A percentile compares a stretch with the other conserved stretches of the same genome.
Conservation (phyloP, 2,797 vertebrate species). For the Melanitta fusca region DNA sequence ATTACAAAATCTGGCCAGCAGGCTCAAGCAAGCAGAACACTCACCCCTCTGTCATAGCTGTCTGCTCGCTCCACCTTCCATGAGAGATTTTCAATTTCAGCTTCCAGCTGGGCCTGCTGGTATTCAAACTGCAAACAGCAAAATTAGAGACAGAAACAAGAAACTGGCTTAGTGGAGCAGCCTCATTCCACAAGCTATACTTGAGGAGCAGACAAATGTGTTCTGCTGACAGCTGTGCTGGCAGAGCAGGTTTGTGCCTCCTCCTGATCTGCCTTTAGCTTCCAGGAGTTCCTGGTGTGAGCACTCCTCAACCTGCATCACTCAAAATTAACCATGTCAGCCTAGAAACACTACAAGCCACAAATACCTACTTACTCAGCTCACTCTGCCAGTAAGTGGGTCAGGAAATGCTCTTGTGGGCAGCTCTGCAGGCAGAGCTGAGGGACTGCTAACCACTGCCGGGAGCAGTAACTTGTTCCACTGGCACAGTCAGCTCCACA, state of each 20-base stretch:
- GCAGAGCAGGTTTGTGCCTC: not conserved
- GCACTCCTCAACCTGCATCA: not conserved
- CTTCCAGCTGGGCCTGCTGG: conserved; percentile 98
- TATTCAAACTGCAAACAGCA: conserved; percentile 92
- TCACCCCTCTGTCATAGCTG: conserved; percentile 95
- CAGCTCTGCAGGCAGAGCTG: not conserved
- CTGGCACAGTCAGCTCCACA: not conserved
- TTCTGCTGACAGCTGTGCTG: not conserved
- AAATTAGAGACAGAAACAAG: not conserved
- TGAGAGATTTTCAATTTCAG: conserved; percentile 98
- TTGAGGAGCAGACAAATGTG: not conserved
- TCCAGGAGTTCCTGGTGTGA: not conserved
- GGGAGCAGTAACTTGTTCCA: not conserved
- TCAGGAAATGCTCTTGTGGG: not conserved
- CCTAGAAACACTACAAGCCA: not conserved
- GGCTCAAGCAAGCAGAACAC: conserved; percentile 23
- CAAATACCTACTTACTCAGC: not conserved
- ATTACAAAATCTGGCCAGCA: not conserved
- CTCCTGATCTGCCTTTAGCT: not conserved
- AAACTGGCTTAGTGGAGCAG: conserved; percentile 12
- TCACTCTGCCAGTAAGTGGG: not conserved
- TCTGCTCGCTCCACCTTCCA: conserved; percentile 99
- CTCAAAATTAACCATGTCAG: not conserved
- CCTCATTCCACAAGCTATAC: not conserved
- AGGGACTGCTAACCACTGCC: not conserved